A percentile compares a stretch with the other conserved stretches of the same genome.
These are phyloP conservation scores for Heliconius congener DNA, from an alignment of 1,140 invertebrate genomes.

Conservation along the genomic window DNA sequence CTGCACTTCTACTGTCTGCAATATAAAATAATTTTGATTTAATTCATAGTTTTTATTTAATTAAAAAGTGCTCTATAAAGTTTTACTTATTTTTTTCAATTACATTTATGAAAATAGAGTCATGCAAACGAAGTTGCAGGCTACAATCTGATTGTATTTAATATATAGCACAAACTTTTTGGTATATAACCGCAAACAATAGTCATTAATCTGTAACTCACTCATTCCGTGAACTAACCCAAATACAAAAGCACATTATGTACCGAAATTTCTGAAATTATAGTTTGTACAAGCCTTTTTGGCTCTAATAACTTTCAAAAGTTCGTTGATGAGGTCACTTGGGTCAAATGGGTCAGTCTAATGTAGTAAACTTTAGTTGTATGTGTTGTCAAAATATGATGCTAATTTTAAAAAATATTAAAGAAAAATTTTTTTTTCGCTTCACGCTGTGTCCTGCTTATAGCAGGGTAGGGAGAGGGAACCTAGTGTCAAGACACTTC, in stretches of 20 bases:
- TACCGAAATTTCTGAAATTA: not conserved
- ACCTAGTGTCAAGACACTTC: too few relatives aligned
- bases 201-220: not conserved
- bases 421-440: too few relatives aligned
- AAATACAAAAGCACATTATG: not conserved
- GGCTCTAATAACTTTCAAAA: not conserved
- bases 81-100: too few relatives aligned
- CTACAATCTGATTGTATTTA: too few relatives aligned
- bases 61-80: too few relatives aligned
- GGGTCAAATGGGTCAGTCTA: not conserved
- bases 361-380: not conserved
- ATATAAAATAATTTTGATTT: too few relatives aligned
- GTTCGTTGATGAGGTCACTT: not conserved
- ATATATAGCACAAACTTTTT: constrained; percentile 3
- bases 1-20: too few relatives aligned
- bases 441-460: too few relatives aligned
- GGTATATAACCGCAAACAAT: not conserved
- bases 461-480: too few relatives aligned
- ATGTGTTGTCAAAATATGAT: not conserved
- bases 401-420: not conserved
- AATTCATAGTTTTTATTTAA: too few relatives aligned
- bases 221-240: not conserved
- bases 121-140: too few relatives aligned
- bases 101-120: too few relatives aligned
- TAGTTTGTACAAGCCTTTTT: not conserved